phyloP scores from a whole-genome alignment of 2,888 invertebrate species.

The Eupithecia exiguata region DNA sequence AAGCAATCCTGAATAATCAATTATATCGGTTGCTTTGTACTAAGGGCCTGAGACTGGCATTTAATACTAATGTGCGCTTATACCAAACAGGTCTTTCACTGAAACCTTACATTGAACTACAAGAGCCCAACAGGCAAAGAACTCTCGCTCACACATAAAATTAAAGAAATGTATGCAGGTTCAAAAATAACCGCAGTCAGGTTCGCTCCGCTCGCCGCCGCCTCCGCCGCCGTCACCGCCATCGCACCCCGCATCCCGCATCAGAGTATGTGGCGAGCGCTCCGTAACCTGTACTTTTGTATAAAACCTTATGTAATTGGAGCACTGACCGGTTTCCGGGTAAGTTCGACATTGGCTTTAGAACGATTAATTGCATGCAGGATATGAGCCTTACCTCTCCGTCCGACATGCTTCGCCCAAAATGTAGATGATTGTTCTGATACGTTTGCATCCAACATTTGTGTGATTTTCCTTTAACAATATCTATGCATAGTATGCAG shows the following conservation, averaged over 20 bases:
- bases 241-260: slow-evolving; percentile 29
- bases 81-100: neutral
- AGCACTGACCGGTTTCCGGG: neutral
- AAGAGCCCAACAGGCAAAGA: neutral
- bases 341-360: neutral
- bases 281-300: slow-evolving; percentile 15
- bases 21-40: neutral
- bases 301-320: slow-evolving; percentile 12
- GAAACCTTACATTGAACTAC: neutral
- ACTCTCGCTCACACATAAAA: neutral
- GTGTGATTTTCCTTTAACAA: too few species aligned
- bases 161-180: neutral
- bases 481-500: too few species aligned
- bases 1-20: neutral
- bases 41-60: neutral
- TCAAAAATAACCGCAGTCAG: neutral
- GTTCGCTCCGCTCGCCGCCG: slow-evolving; percentile 24
- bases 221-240: too few species aligned
- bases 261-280: slow-evolving; percentile 27
- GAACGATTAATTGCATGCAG: neutral
- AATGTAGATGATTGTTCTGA: too few species aligned
- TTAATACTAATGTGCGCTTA: neutral
- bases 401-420: neutral
- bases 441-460: too few species aligned
- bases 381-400: neutral